Evolutionary conservation across 2,888 invertebrate genomes (phyloP).

Genomic region (Pharmacophagus antenor): DNA sequence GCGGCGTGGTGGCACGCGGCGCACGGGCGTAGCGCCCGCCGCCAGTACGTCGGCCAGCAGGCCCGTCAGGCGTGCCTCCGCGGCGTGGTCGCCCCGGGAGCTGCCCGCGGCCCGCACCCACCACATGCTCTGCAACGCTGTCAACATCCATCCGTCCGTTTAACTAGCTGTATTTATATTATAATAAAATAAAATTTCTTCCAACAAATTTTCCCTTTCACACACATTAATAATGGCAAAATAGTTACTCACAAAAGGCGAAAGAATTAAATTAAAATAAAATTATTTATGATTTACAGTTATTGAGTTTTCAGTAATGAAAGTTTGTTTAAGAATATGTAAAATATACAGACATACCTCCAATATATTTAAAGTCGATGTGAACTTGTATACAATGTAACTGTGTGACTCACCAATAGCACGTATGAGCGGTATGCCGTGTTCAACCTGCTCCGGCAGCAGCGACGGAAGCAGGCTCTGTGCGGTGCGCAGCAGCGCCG

Average conservation of each 20-base stretch:
- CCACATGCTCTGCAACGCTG: slow-evolving; percentile 40
- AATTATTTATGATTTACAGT: too few species aligned
- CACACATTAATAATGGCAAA: too few species aligned
- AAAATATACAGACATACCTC: too few species aligned
- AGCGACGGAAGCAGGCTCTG: slow-evolving; percentile 84
- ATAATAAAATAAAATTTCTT: too few species aligned
- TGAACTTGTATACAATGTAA: too few species aligned
- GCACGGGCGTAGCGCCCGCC: slow-evolving; percentile 76
- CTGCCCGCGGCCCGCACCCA: slow-evolving; percentile 73
- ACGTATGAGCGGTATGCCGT: slow-evolving; percentile 87
- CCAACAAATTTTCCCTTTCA: too few species aligned
- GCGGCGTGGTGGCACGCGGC: slow-evolving; percentile 84
- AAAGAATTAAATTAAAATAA: too few species aligned
- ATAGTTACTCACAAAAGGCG: too few species aligned
- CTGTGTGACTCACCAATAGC: slow-evolving; percentile 63
- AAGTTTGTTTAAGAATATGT: too few species aligned
- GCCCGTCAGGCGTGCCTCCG: slow-evolving; percentile 82
- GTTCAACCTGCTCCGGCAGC: slow-evolving; percentile 83
- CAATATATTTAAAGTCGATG: too few species aligned
- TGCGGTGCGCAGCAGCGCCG: slow-evolving; percentile 82
- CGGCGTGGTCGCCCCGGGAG: slow-evolving; percentile 75
- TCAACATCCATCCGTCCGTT: slow-evolving; percentile 7
- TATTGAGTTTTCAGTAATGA: too few species aligned
- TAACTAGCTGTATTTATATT: neutral
- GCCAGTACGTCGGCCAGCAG: slow-evolving; percentile 85